Percentiles rank a stretch among this genome's conserved stretches.
These are phyloP conservation scores for Pseudobourletiella spinata DNA, from an alignment of 1,140 invertebrate species.

Conservation along the genomic window DNA sequence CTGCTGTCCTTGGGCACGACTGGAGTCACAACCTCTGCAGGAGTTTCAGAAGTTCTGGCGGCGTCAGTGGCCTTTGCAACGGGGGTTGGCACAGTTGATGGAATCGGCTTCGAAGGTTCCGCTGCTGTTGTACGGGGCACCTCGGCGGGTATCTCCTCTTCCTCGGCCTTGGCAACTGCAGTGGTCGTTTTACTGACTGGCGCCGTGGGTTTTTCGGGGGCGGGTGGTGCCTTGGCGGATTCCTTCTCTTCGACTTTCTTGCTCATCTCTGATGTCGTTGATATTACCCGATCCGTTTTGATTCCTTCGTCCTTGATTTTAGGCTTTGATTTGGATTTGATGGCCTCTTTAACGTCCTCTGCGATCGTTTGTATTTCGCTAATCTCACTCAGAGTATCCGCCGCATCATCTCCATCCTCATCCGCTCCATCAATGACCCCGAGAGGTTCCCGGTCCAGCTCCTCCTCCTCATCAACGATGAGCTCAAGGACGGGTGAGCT, in stretches of 20 bases:
- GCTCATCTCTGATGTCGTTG: not conserved
- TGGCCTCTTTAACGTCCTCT: slow-evolving; percentile 19
- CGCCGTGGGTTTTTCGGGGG: not conserved
- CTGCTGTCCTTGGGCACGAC: no score
- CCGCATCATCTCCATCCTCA: slow-evolving; percentile 19
- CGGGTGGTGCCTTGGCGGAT: not conserved
- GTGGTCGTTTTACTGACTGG: no score
- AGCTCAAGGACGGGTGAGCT: slow-evolving; percentile 28
- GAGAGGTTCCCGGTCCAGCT: slow-evolving; percentile 13
- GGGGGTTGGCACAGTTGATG: not conserved
- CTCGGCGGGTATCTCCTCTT: not conserved
- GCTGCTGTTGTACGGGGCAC: no score
- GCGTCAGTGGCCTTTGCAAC: not conserved
- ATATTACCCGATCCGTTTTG: not conserved
- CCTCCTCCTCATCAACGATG: slow-evolving; percentile 31
- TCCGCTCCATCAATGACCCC: slow-evolving; percentile 17
- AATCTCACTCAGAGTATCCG: slow-evolving; percentile 35
- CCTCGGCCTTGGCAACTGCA: not conserved
- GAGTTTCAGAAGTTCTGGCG: slow-evolving; percentile 3
- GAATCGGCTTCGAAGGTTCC: not conserved
- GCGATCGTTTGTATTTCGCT: slow-evolving; percentile 35
- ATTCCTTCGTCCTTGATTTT: slow-evolving; percentile 12
- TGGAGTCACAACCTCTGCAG: slow-evolving; percentile 14
- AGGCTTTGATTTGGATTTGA: not conserved
- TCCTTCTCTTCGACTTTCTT: not conserved